Evolutionary conservation across 2,113 vertebrate genomes (phyloP), one percentile per base, ranked within the genome.

Genomic region (Pomatorhinus ruficollis): DNA sequence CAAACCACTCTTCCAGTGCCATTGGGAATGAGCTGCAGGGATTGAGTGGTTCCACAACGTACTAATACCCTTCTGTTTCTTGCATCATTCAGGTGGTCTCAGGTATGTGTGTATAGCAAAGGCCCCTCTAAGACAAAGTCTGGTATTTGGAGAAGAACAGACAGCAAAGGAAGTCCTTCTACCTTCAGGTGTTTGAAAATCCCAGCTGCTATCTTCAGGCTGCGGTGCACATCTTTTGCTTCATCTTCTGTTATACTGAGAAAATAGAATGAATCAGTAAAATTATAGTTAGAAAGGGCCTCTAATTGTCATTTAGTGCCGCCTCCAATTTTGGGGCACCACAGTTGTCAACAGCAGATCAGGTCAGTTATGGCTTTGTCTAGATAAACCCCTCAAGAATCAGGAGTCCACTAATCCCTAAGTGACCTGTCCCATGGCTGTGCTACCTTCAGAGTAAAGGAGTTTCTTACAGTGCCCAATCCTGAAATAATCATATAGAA

Each of bases 181-280:
- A 99, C 99, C 99, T 99, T 99, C 53, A 99, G 98, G 96, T 98
- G 98, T 97, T 99, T 99, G 97, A 99, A 99, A 96, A 99, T 98
- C 57, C 99, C 99, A 89, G 99, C 99, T 86, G 99, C 99, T 95
- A 98, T 98, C 97, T 99, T 99, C 95, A 99, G 96, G 97, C 99
- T 99, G 84, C 98, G 98, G 93, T 99, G 99, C 89, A 99, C 99
- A 0, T 99, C 99, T 98, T 99, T 99, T 15, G 99, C 99, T 98
- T 99, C 99, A 50, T 98, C 97, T 97, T 99, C 99, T 75, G 99
- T 99, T 97, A 99, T 96, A 94, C 99, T 99, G 80, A 89, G 91
- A 83, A 95, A 37, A 86, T 0, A 89, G 80, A 92, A 83, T 0
- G 1, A 60, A 66, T 37, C 64, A 42, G 50, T 12, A 47, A 42